Conservation (phyloP, 1,140 invertebrate species). For the Hylaeus anthracinus region DNA sequence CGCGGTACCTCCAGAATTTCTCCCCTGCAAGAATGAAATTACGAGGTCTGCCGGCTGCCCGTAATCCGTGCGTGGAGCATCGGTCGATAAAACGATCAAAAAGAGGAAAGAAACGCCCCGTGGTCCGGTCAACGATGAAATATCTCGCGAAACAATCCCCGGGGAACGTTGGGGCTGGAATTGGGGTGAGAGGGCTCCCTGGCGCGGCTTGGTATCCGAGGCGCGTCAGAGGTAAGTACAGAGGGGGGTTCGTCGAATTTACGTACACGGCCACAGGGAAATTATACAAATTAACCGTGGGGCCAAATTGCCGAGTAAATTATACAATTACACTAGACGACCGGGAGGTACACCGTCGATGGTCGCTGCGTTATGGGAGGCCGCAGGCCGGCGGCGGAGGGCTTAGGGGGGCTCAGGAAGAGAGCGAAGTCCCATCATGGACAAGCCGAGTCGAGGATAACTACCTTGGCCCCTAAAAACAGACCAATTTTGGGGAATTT, state of each 20-base stretch:
- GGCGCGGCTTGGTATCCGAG: neutral
- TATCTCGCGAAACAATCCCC: slow-evolving; percentile 38
- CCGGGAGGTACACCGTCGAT: slow-evolving; percentile 1
- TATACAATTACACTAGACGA: slow-evolving; percentile 65
- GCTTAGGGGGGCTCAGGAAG: neutral
- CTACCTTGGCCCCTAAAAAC: too few relatives aligned
- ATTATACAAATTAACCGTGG: slow-evolving; percentile 68
- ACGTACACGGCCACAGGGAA: slow-evolving; percentile 48
- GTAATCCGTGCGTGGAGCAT: neutral
- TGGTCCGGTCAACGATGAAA: slow-evolving; percentile 28
- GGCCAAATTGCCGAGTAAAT: slow-evolving; percentile 68
- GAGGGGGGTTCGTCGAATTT: slow-evolving; percentile 51
- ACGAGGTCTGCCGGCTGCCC: neutral
- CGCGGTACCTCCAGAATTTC: too few relatives aligned
- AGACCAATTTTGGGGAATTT: too few relatives aligned
- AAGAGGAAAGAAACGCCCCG: slow-evolving; percentile 18
- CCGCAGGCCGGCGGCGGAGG: neutral
- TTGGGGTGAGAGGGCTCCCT: neutral
- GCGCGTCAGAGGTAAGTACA: slow-evolving; percentile 26
- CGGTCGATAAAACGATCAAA: slow-evolving; percentile 34
- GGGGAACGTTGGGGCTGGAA: neutral
- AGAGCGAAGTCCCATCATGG: neutral
- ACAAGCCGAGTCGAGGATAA: too few relatives aligned
- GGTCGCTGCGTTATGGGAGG: slow-evolving; percentile 22
- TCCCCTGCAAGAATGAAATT: neutral